These are phyloP conservation scores for Eulemur rufifrons DNA, from an alignment of 2,113 vertebrate genomes.

Conservation along the genomic window DNA sequence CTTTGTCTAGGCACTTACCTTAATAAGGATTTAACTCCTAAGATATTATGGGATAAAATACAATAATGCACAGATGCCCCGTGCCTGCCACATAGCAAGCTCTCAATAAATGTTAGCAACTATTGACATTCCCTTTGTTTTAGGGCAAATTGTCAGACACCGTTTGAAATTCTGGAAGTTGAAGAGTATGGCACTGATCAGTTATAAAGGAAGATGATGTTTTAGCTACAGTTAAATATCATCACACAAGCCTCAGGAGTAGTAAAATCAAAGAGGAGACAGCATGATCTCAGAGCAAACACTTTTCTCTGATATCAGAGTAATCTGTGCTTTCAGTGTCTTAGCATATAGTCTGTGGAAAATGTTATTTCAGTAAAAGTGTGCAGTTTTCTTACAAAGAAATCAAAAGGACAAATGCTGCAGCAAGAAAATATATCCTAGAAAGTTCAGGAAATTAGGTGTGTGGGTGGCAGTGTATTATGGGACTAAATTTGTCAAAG, in stretches of 20 bases:
- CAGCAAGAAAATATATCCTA: background rate
- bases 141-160: background rate
- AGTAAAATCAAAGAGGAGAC: background rate
- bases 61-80: background rate
- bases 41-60: background rate
- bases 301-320: background rate
- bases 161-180: conserved; percentile 10
- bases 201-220: background rate
- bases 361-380: background rate
- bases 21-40: background rate
- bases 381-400: background rate
- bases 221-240: conserved; percentile 21
- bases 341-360: background rate
- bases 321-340: background rate
- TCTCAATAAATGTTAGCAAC: background rate
- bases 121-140: background rate
- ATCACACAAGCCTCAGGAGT: background rate
- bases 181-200: background rate
- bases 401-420: background rate
- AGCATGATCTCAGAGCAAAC: background rate
- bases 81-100: background rate
- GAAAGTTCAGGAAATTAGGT: background rate
- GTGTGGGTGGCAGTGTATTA: background rate
- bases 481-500: background rate
- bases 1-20: background rate